These are phyloP conservation scores for Taenaris catops DNA, from an alignment of 2,888 invertebrate genomes.

Conservation along the genomic window DNA sequence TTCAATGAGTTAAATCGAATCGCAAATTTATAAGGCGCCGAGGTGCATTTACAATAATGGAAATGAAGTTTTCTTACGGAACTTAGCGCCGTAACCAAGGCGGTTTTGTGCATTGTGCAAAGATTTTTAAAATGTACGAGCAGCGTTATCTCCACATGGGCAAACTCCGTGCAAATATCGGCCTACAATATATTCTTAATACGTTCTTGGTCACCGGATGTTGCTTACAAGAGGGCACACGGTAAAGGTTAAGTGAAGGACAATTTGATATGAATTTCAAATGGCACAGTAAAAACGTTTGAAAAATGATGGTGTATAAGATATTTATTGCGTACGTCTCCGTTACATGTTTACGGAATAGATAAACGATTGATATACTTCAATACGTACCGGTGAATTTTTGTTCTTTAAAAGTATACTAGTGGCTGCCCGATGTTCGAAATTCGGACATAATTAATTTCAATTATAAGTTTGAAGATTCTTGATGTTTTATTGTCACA, in stretches of 20 bases:
- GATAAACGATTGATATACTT: conserved; percentile 9
- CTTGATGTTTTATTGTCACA: no score
- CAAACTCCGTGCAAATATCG: conserved; percentile 20
- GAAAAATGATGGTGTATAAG: conserved; percentile 19
- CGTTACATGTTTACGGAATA: conserved; percentile 10
- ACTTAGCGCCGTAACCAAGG: conserved; percentile 11
- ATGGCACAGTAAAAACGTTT: conserved; percentile 31
- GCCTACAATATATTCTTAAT: conserved; percentile 22
- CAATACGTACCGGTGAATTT: conserved; percentile 58
- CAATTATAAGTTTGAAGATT: no score
- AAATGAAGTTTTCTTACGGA: conserved; percentile 8
- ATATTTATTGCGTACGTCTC: conserved; percentile 13
- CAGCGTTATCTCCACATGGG: conserved; percentile 18
- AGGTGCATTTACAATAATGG: conserved; percentile 13
- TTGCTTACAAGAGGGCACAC: conserved; percentile 37
- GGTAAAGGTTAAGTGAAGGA: conserved; percentile 62
- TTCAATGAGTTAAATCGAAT: conserved; percentile 4
- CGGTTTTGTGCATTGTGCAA: conserved; percentile 21
- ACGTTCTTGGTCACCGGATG: conserved; percentile 46
- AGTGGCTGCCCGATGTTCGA: no score
- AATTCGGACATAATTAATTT: no score
- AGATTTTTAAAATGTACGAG: conserved; percentile 10
- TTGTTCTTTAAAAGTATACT: conserved; percentile 35
- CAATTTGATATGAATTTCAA: conserved; percentile 52
- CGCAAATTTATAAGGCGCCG: conserved; percentile 17